Base-by-base conservation (phyloP, 2,797 vertebrate genomes). In the Falco rusticolus region DNA sequence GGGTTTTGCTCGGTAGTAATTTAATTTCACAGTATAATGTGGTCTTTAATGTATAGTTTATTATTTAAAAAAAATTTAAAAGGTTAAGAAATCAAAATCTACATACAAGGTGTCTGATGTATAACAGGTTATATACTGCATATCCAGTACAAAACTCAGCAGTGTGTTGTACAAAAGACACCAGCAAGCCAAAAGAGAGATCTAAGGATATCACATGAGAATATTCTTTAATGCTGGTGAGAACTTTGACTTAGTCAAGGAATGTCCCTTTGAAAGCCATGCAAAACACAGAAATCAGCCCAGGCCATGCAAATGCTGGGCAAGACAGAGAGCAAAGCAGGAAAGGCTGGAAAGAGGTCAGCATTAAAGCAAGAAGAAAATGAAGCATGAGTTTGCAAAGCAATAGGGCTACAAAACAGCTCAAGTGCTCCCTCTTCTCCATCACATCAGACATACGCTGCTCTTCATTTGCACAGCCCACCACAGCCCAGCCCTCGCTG, bases 221-320 rank as follows among this genome's bases (percentile, higher is more conserved):
- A 45, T 29, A 50, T 16, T 70, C 28, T 39, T 45, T 31, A 48
- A 21, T 39, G 77, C 57, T 70, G 64, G 29, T 11, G 20, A 76
- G 39, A 75, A n/a, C 56, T 45, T 57, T 26, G 33, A 17, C 43
- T 69, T 31, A 31, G 45, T 31, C 25, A 51, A 70, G 20, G 17
- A 50, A 19, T 5, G 2, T 29, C 43, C 39, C 63, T 75, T 45
- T 29, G 63, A 43, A 75, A 81, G 25, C 57, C 71, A 37, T 26
- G 31, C 65, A 33, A 34, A 63, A 20, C 63, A 41, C 26, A 50
- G 29, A 43, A 13, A 34, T 50, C 48, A 48, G 54, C 47, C 48
- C 68, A 68, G 43, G 37, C 9, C 4, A 0, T 1, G 4, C 1
- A 0, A 31, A 34, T 7, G 13, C 37, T 22, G 41, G 43, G 26